Evolutionary conservation across 1,140 invertebrate species (phyloP).

Genomic region (Mizuhopecten yessoensis): DNA sequence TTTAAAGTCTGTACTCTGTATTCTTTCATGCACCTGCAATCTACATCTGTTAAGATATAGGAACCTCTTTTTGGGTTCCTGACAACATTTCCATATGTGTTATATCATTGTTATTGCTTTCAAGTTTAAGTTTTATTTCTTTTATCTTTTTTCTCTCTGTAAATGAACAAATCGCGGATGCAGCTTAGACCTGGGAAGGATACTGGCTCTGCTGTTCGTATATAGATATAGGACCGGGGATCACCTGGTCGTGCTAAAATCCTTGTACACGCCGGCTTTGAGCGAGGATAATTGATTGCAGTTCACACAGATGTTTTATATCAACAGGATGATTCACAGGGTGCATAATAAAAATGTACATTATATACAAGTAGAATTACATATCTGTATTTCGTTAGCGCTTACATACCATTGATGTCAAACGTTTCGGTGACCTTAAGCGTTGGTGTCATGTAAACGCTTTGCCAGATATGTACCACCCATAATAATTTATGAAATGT

Average conservation of each 20-base stretch:
- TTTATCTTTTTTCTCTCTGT: not conserved
- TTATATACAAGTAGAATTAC: not conserved
- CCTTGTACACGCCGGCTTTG: not conserved
- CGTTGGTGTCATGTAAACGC: slow-evolving; percentile 1
- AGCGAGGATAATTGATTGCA: slow-evolving; percentile 17
- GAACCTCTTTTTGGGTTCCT: not conserved
- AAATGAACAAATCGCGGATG: not conserved
- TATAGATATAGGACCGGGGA: not conserved
- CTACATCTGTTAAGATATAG: not conserved
- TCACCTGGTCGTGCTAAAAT: not conserved
- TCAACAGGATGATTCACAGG: not conserved
- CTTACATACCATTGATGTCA: not conserved
- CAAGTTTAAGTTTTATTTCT: slow-evolving; percentile 3
- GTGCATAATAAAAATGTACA: slow-evolving; percentile 7
- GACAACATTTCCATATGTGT: not conserved
- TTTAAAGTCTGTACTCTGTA: not conserved
- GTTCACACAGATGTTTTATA: slow-evolving; percentile 20
- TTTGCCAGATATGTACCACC: not conserved
- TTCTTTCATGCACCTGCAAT: not conserved
- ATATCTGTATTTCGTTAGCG: not conserved
- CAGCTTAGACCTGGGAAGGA: not conserved
- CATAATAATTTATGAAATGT: too few species aligned
- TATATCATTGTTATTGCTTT: slow-evolving; percentile 40
- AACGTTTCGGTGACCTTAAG: not conserved
- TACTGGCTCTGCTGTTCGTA: not conserved